Conservation (phyloP, 2,888 invertebrate genomes). For the Acleris literana region DNA sequence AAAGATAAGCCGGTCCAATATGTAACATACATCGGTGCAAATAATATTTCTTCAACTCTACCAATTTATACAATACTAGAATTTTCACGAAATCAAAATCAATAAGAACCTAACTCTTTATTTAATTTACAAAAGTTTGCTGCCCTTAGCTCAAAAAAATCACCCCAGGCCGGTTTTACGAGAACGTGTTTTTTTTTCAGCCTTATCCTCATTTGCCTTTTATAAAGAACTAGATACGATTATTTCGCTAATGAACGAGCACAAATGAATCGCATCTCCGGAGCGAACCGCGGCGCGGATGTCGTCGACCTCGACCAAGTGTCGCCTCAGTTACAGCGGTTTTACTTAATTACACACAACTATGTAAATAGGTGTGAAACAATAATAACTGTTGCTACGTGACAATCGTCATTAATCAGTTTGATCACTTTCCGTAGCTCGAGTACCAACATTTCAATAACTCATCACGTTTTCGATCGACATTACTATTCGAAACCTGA, state of each 20-base stretch:
- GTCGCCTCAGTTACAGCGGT: slow-evolving; percentile 15
- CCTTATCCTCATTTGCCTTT: background rate
- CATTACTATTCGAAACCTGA: too few species aligned
- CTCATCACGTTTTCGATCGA: background rate
- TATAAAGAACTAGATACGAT: background rate
- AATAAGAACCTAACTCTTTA: too few species aligned
- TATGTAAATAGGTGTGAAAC: slow-evolving; percentile 10
- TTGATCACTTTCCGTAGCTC: background rate
- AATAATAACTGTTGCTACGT: background rate
- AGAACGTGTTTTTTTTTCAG: too few species aligned
- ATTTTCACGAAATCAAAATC: too few species aligned
- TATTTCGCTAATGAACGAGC: background rate
- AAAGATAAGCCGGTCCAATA: too few species aligned
- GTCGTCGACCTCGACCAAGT: slow-evolving; percentile 29
- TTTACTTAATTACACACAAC: slow-evolving; percentile 22
- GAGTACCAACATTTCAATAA: background rate
- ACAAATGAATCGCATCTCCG: slow-evolving; percentile 12
- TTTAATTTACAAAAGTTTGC: too few species aligned
- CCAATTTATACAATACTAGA: too few species aligned
- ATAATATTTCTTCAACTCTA: too few species aligned
- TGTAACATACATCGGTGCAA: too few species aligned
- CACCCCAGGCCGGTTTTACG: too few species aligned
- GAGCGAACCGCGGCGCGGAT: slow-evolving; percentile 16
- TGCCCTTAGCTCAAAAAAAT: too few species aligned
- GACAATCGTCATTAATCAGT: background rate